Evolutionary conservation across 2,797 vertebrate genomes (phyloP), one percentile per base, ranked within the genome.

Genomic region (Lepus oiostolus): DNA sequence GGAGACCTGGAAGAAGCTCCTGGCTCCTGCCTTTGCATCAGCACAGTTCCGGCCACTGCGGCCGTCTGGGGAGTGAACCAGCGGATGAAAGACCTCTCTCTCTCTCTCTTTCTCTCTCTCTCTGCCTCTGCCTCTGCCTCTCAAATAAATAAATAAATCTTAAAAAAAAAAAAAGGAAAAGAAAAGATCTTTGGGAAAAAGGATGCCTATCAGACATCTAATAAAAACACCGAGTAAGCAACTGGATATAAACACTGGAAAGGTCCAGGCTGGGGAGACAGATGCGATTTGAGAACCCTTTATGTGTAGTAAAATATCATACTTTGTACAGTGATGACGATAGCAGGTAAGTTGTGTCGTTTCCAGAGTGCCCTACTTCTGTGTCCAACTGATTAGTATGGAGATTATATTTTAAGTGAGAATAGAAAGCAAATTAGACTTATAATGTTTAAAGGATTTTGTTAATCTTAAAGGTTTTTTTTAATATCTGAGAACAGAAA

Each of bases 401-500:
- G 88, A 95, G 19, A 65, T 63, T 2, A 86, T 65, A 82, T 81
- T 77, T 95, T 93, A 92, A 74, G 75, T 71, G 81, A 94, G 30
- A 75, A 67, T 63, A 80, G 89, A 94, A 86, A 95, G 79, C 4
- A 62, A 91, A 10, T 17, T 88, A 13, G 13, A 85, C 42, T 92
- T 26, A 85, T 91, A 85, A 93, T 88, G 16, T 91, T 84, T 80
- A 77, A 65, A 90, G 16, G 14, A 52, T 62, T 90, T 82, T 91
- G 30, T 58, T 87, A 35, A 52, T 88, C 92, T 47, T 60, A n/a
- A 91, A 85, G 77, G 28, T 4, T 0, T 38, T 77, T 81, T 76
- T 84, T 10, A 90, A 87, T 87, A 92, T n/a, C 54, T 83, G 50
- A n/a, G 92, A 90, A 96, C 65, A 58, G 63, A 84, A 90, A 95